Evolutionary conservation across 2,888 invertebrate genomes (phyloP).

Genomic region (Drosophila diplacantha): DNA sequence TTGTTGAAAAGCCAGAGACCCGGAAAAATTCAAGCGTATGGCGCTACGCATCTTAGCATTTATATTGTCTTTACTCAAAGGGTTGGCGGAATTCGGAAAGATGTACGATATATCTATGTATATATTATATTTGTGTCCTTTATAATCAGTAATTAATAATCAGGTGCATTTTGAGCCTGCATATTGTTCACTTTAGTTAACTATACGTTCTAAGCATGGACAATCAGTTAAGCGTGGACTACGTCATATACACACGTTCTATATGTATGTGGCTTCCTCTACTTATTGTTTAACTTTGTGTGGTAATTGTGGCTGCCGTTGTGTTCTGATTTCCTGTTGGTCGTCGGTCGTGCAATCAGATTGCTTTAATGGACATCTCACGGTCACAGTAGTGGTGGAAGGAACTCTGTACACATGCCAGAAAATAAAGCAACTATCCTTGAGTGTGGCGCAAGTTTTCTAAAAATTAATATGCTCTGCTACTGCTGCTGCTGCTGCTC

Average conservation of each 20-base stretch:
- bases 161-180: slow-evolving; percentile 39
- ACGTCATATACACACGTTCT: slow-evolving; percentile 10
- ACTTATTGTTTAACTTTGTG: slow-evolving; percentile 54
- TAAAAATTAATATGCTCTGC: slow-evolving; percentile 29
- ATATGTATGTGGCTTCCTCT: slow-evolving; percentile 23
- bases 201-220: slow-evolving; percentile 66
- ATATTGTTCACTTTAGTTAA: slow-evolving; percentile 68
- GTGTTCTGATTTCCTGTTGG: slow-evolving; percentile 7
- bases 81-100: slow-evolving; percentile 8
- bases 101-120: slow-evolving; percentile 26
- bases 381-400: slow-evolving; percentile 9
- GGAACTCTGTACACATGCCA: slow-evolving; percentile 24
- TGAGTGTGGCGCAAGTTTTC: slow-evolving; percentile 13
- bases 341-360: slow-evolving; percentile 29
- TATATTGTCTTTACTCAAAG: neutral
- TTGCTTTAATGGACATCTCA: slow-evolving; percentile 22
- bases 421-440: slow-evolving; percentile 35
- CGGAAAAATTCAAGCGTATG: neutral
- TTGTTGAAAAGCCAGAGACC: neutral
- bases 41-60: neutral
- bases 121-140: slow-evolving; percentile 24
- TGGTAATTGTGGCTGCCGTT: slow-evolving; percentile 42
- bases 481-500: slow-evolving; percentile 18
- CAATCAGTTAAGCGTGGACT: slow-evolving; percentile 45
- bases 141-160: slow-evolving; percentile 22